Conservation (phyloP, 1,140 invertebrate genomes). For the Yoshiicerus persimilis region DNA sequence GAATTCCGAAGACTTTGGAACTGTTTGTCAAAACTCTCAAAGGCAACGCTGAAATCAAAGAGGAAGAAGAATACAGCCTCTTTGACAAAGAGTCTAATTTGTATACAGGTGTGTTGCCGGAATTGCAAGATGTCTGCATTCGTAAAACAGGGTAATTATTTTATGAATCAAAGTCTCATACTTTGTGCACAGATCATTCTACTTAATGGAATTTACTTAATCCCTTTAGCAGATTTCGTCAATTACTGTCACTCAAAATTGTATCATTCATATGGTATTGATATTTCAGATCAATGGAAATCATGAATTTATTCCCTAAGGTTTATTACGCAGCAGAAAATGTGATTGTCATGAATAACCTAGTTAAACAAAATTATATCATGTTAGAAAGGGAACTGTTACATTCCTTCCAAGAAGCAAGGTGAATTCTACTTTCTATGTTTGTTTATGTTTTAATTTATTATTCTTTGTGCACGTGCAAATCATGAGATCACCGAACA, state of each 20-base stretch:
- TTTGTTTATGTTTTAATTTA: too few species aligned
- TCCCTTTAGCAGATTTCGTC: too few species aligned
- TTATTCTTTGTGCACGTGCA: neutral
- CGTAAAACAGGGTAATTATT: neutral
- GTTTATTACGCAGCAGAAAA: constrained; percentile 14
- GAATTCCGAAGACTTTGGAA: neutral
- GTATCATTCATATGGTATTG: neutral
- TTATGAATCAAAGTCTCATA: neutral
- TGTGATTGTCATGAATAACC: constrained; percentile 29
- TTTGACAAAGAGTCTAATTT: constrained; percentile 32
- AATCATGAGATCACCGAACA: neutral
- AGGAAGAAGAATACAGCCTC: constrained; percentile 15
- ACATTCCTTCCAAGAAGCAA: constrained; percentile 27
- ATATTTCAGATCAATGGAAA: neutral
- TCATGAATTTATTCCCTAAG: constrained; percentile 27
- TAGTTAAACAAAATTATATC: constrained; percentile 26
- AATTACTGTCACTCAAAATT: too few species aligned
- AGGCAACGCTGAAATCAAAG: constrained; percentile 31
- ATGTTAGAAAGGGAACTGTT: constrained; percentile 18
- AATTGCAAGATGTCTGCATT: neutral
- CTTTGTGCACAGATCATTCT: too few species aligned
- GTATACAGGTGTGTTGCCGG: neutral
- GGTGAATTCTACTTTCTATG: neutral
- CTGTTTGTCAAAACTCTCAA: constrained; percentile 27
- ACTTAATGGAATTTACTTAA: too few species aligned